Base-by-base conservation (phyloP, 2,797 vertebrate species). In the Dipus sagitta region DNA sequence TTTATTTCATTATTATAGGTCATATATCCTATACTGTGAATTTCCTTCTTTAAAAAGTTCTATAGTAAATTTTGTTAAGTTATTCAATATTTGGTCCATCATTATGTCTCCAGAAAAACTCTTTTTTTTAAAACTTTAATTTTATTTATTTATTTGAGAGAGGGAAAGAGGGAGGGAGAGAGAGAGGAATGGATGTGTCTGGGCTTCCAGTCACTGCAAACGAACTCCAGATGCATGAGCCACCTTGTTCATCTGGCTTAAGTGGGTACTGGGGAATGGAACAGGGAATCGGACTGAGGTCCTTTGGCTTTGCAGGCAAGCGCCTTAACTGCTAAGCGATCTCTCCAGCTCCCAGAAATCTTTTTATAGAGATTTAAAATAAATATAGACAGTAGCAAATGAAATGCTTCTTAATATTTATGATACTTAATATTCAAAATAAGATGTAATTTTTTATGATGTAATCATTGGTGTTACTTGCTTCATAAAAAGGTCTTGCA, bases 401-500 rank as follows among this genome's bases (percentile, higher is more conserved):
- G 1, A 83, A 90, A 34, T 77, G 9, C 74, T 89, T 34, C 68
- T 74, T 83, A 88, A 52, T 85, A 34, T 68, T 80, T 93, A 34
- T 60, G 64, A 32, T 65, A 60, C 52, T 93, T 92, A 86, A 12
- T 92, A 81, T 93, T 93, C 23, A 86, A 70, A 95, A 76, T 65
- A 10, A 93, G 52, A 11, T 34, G 88, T 62, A 85, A 79, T 88
- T 52, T 86, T 32, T 79, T n/a, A 18, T 86, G 79, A 85, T 80
- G 52, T 90, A 94, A 89, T 83, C 21, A 47, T 77, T 95, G 84
- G 62, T 79, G 65, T 86, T 92, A 70, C 58, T 94, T 94, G 62
- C 79, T 92, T 94, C 91, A 92, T 88, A 65, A 86, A 94, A 90
- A 42, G 60, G 26, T 83, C 92, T 95, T 88, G 91, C 18, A 78